Evolutionary conservation across 1,140 invertebrate species (phyloP).

Genomic region (Drosophila mauritiana): DNA sequence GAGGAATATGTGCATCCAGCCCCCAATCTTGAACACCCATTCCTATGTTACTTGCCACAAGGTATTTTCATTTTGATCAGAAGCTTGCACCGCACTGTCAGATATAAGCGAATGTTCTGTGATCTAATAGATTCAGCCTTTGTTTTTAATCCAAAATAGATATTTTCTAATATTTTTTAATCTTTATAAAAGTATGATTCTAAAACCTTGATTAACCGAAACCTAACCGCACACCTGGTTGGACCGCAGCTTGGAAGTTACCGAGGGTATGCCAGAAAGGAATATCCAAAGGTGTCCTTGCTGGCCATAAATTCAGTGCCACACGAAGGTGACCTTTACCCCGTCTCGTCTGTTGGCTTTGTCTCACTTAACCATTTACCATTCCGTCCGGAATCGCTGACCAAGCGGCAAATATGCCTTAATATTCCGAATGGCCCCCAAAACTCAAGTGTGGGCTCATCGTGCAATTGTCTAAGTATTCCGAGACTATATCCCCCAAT

Average conservation of each 20-base stretch:
- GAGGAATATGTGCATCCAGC: constrained; percentile 16
- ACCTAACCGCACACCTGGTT: no score
- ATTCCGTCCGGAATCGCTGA: constrained; percentile 49
- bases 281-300: not conserved
- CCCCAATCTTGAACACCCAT: constrained; percentile 11
- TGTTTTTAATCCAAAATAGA: no score
- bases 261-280: constrained; percentile 3
- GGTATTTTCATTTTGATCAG: not conserved
- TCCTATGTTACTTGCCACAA: not conserved
- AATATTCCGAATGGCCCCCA: constrained; percentile 55
- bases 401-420: constrained; percentile 76
- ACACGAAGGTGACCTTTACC: constrained; percentile 23
- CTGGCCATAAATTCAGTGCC: constrained; percentile 54
- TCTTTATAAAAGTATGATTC: no score
- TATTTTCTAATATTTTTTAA: no score
- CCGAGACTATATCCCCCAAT: constrained; percentile 28
- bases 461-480: constrained; percentile 63
- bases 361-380: constrained; percentile 48
- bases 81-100: not conserved
- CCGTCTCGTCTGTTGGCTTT: constrained; percentile 46
- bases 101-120: no score
- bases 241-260: not conserved
- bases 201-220: no score
- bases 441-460: constrained; percentile 56
- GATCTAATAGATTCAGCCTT: no score